Evolutionary conservation across 2,113 vertebrate genomes (phyloP).

Genomic region (Austrofundulus limnaeus): DNA sequence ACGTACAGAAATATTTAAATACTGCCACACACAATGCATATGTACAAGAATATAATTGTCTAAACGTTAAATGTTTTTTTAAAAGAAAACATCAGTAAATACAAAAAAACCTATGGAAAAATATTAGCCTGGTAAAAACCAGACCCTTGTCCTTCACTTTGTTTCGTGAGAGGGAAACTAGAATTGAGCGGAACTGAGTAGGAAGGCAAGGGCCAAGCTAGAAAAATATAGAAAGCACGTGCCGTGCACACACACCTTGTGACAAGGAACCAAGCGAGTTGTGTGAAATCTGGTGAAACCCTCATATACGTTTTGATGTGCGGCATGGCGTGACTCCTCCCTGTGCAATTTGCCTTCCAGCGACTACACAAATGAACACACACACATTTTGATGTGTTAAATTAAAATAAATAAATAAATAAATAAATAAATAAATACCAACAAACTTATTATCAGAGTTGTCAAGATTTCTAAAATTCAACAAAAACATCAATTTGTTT

Average conservation of each 20-base stretch:
- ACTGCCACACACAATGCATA: fast-evolving
- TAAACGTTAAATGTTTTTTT: no score
- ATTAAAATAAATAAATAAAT: not conserved
- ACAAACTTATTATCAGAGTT: not conserved
- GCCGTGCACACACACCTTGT: constrained; percentile 77
- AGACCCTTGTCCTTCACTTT: no score
- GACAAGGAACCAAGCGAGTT: constrained; percentile 93
- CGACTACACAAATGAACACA: constrained; percentile 70
- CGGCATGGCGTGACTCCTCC: constrained; percentile 91
- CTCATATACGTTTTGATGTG: constrained; percentile 98
- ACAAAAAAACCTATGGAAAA: no score
- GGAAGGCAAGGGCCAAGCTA: no score
- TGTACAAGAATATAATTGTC: not conserved
- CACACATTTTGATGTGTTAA: not conserved
- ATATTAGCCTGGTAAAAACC: no score
- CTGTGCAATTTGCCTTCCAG: constrained; percentile 89
- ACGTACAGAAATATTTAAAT: no score
- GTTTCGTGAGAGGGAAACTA: no score
- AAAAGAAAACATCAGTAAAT: no score
- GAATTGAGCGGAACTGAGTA: no score
- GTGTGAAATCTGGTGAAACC: constrained; percentile 85
- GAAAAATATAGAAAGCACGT: no score
- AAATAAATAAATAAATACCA: not conserved
- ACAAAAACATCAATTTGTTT: no score
- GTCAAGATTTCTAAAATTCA: not conserved